Evolutionary conservation across 2,113 vertebrate genomes (phyloP), one percentile per base, ranked within the genome.

Genomic region (Lampris megalopsis): DNA sequence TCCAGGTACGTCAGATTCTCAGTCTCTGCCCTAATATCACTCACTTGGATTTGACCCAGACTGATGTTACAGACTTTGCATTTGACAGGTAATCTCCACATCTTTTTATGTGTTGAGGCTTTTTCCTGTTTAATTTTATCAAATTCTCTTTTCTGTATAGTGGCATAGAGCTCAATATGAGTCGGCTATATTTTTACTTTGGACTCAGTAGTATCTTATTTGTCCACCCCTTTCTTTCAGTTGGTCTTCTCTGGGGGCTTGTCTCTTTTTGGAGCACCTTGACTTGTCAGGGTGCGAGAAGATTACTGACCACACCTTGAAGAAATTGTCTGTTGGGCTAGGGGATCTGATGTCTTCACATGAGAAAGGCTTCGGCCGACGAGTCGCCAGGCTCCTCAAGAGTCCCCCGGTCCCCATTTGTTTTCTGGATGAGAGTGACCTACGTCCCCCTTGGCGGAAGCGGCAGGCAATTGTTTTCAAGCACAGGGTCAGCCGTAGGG

Each of bases 281-380:
- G 98, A 99, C 91, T 86, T 99, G 61, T 99, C 98, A 0, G 98
- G 98, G 3, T 99, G 98, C 85, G 98, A 98, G 70, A 97, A 97
- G 87, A 96, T 99, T 77, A 97, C 96, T 0, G 96, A 99, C 81
- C 75, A 92, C 86, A 94, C 97, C 43, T 71, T 98, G 70, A 96
- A 96, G 86, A 97, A 94, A 73, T 91, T 99, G 61, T 96, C 98
- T 1, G 71, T 95, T 67, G 97, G 96, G 0, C 88, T 99, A 68
- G 98, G 97, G 0, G 90, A 97, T 81, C 87, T 95, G 66, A 85
- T 87, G 0, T 53, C 92, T 47, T 87, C 65, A 73, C 78, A 2
- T 3, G 87, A 85, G 49, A 78, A 78, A 47, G 53, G 47, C 38
- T 79, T 63, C 0, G 88, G 88, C 2, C 84, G 81, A 11, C 79